Base-by-base conservation (phyloP, 2,888 invertebrate species). In the Nycteola revayana region DNA sequence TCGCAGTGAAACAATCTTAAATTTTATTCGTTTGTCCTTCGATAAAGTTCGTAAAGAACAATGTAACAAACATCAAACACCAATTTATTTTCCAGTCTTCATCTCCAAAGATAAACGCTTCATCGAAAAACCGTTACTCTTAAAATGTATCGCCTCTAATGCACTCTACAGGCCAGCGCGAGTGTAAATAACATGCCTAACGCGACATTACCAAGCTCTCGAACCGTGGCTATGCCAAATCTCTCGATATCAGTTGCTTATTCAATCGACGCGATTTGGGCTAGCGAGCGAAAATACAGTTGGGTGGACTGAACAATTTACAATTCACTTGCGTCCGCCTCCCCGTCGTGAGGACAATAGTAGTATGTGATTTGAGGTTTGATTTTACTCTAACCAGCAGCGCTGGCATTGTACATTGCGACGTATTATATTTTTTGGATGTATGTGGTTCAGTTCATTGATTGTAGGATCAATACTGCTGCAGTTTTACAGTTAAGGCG, bases 201-300 rank as follows among this genome's bases (percentile, higher is more conserved):
- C 38, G 49, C 37, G 29, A 49, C 54, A 52, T 52, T 52, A 47
- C 43, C 42, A 37, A 45, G 42, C 46, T 36, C 37, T 46, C 37
- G 43, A 48, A 35, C 46, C 50, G 49, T 33, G 48, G 43, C 49
- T 42, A 54, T 48, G 62, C 62, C 65, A 58, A 62, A 60, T 62
- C 61, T 51, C 49, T 54, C 65, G 53, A 70, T 78, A 80, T 81
- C 79, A 77, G 73, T 80, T 79, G 81, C 78, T 81, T 82, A 81
- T 77, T 79, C 78, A 76, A 80, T 80, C 70, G 72, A 56, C 49
- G 49, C 70, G 72, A 77, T 77, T 77, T 69, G 65, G 72, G 65
- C 52, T 17, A 46, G 53, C 50, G 55, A 52, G 52, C 61, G 71
- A 78, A 77, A 75, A 77, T 76, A 70, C 76, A 75, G 74, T 72